Percentiles rank a stretch among this genome's conserved stretches.
Conservation (phyloP, 2,888 invertebrate species). For the Caradrina kadenii region DNA sequence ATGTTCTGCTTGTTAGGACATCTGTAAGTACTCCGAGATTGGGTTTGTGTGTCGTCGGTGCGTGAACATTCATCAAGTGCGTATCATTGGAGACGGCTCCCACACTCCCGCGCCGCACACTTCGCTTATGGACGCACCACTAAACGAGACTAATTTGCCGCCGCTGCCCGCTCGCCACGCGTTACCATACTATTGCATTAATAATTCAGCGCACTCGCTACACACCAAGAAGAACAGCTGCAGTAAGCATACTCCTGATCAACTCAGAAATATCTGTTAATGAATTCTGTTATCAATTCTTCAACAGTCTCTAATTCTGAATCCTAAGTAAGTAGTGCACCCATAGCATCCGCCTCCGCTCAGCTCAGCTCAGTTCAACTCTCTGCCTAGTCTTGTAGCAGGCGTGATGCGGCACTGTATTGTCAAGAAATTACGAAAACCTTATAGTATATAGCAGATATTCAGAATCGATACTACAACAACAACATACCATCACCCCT, state of each 20-base stretch:
- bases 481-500: no score
- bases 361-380: no score
- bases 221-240: neutral
- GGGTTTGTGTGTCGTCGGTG: constrained; percentile 1
- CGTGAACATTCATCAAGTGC: constrained; percentile 5
- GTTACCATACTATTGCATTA: constrained; percentile 58
- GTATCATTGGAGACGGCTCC: constrained; percentile 33
- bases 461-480: no score
- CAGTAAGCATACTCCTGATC: constrained; percentile 23
- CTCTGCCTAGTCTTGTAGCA: no score
- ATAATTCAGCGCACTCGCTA: constrained; percentile 46
- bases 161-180: constrained; percentile 33
- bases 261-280: neutral
- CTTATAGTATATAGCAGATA: no score
- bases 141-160: constrained; percentile 59
- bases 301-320: no score
- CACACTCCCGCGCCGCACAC: constrained; percentile 25
- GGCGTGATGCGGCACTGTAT: no score
- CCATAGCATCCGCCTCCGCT: no score
- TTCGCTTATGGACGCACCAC: constrained; percentile 38
- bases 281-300: no score
- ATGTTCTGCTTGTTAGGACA: neutral
- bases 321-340: neutral
- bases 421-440: no score
- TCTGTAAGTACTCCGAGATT: neutral